Percentiles rank a stretch among this genome's conserved stretches.
phyloP scores from a whole-genome alignment of 2,797 vertebrate species.

The Hemibagrus guttatus region DNA sequence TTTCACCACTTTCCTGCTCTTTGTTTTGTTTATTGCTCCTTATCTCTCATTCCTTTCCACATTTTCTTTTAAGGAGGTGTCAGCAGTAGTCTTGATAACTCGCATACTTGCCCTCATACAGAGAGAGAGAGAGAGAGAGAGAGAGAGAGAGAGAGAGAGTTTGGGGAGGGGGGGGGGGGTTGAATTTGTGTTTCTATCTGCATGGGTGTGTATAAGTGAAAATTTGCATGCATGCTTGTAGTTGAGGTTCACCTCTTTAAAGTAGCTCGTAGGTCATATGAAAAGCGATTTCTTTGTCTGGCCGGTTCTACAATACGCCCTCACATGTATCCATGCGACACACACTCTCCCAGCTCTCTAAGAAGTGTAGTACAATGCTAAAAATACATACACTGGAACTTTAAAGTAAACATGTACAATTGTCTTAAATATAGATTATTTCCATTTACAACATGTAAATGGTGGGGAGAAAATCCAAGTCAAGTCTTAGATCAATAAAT shows the following conservation, averaged over 20 bases:
- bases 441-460: background rate
- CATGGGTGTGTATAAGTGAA: constrained; percentile 31
- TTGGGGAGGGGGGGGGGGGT: background rate
- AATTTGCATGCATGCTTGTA: constrained; percentile 48
- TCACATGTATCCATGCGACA: background rate
- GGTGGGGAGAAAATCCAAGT: too few species aligned
- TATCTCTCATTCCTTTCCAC: constrained; percentile 19
- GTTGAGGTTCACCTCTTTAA: constrained; percentile 32
- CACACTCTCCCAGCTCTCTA: background rate
- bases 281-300: constrained; percentile 30
- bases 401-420: background rate
- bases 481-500: background rate
- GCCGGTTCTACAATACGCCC: constrained; percentile 17
- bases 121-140: background rate
- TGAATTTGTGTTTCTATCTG: constrained; percentile 13
- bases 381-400: background rate
- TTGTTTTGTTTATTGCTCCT: constrained; percentile 52
- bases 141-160: constrained; percentile 26
- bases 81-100: background rate
- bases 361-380: background rate
- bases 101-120: constrained; percentile 18
- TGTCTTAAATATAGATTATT: background rate
- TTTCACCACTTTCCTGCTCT: constrained; percentile 30
- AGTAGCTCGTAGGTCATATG: constrained; percentile 45
- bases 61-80: constrained; percentile 7